These are phyloP conservation scores for Melanaphis sacchari DNA, from an alignment of 1,140 invertebrate species.

Conservation along the genomic window DNA sequence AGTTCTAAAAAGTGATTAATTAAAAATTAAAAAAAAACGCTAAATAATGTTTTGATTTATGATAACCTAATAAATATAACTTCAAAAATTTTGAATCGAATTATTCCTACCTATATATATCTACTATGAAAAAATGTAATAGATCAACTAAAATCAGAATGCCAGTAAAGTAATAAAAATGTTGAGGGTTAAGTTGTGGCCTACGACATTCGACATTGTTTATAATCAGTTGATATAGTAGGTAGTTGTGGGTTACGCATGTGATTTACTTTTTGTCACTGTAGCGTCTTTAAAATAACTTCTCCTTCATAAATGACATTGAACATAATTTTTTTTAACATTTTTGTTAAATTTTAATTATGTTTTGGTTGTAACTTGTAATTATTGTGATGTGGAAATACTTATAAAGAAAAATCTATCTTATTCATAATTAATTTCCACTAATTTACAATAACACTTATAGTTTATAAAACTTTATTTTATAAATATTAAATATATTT, in stretches of 20 bases:
- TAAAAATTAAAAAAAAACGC: not conserved
- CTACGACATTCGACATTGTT: slow-evolving; percentile 32
- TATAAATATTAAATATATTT: not conserved
- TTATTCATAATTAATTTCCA: not conserved
- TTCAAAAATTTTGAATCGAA: not conserved
- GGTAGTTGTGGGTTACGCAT: slow-evolving; percentile 25
- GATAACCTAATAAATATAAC: not conserved
- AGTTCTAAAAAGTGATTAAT: not conserved
- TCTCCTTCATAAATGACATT: slow-evolving; percentile 31
- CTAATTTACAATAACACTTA: not conserved
- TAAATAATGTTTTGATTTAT: not conserved
- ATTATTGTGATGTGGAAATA: not conserved
- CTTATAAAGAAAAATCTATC: not conserved
- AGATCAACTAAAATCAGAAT: not conserved
- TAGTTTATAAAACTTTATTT: not conserved
- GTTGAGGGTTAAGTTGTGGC: slow-evolving; percentile 36
- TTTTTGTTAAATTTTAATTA: not conserved
- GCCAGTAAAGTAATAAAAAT: not conserved
- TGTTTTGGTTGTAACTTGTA: not conserved
- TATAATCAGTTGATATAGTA: not conserved
- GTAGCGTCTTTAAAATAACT: not conserved
- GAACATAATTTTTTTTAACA: not conserved
- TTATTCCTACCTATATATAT: not conserved
- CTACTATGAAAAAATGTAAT: not conserved
- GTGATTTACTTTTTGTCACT: not conserved